Evolutionary conservation across 2,797 vertebrate species (phyloP).

Genomic region (Lepidocolaptes lacrymiger): DNA sequence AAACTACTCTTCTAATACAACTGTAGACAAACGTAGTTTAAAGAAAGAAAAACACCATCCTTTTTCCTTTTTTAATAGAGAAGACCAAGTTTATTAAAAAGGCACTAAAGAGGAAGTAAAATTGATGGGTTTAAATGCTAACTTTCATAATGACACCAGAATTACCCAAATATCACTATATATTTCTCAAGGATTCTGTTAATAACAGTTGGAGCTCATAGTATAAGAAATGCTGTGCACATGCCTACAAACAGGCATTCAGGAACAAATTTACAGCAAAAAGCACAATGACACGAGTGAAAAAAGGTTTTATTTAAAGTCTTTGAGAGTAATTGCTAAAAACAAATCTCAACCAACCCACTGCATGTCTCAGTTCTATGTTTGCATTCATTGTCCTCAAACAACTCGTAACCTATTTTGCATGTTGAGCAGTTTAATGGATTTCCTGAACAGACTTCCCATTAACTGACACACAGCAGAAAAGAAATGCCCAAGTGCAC

Average conservation of each 20-base stretch:
- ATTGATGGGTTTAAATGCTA: neutral
- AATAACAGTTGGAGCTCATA: neutral
- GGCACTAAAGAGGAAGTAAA: neutral
- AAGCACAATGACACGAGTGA: rapidly evolving
- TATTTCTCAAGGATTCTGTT: neutral
- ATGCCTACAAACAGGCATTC: neutral
- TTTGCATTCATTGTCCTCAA: neutral
- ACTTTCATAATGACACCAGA: neutral
- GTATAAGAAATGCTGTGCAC: neutral
- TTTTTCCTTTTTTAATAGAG: neutral
- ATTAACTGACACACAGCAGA: neutral
- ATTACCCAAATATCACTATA: neutral
- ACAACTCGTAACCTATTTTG: neutral
- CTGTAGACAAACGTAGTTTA: neutral
- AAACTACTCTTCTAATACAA: neutral
- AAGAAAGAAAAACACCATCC: neutral
- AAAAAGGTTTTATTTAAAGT: neutral
- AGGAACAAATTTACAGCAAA: neutral
- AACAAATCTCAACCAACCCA: neutral
- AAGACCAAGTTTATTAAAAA: neutral
- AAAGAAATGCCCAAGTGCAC: neutral
- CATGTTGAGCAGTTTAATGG: neutral
- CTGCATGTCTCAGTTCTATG: rapidly evolving
- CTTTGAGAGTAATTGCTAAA: neutral
- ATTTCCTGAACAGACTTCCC: neutral